Evolutionary conservation across 2,888 invertebrate species (phyloP), one percentile per base, ranked within the genome.

Genomic region (Melanostoma scalare): DNA sequence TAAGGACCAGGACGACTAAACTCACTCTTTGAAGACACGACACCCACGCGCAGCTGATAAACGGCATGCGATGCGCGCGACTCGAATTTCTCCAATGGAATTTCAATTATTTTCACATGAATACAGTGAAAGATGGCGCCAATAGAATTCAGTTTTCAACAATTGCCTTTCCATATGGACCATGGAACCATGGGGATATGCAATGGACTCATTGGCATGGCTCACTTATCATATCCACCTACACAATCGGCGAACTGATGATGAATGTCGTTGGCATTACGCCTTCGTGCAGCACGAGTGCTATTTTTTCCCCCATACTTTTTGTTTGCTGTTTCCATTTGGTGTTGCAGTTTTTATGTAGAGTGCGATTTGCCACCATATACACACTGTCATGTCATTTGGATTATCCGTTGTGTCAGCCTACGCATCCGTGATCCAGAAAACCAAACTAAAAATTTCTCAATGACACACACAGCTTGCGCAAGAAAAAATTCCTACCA

Each of bases 81-180:
- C 50, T 77, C 68, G 46, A 77, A 77, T 82, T 82, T 82, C 82
- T 77, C 82, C 82, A 82, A 82, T 74, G 82, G 82, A 82, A 82
- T 82, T 77, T 73, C 63, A 82, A 82, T 77, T 82, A 82, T 82
- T 77, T 82, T 82, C 81, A 72, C 81, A 76, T 82, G 77, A 53
- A 61, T 48, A n/a, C 40, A 67, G 10, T 53, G 10, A 35, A 65
- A 75, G 67, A 67, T 69, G 77, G 82, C 77, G 77, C 73, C 73
- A 77, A 73, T 73, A 74, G 73, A 69, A 69, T 73, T 3, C 67
- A 67, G 20, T 30, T 71, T 48, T 50, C 61, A 63, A 38, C 33
- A 63, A 58, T 56, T 63, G 77, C 77, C 56, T 78, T 58, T 58
- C 60, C 60, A 68, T 68, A 71, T 71, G 63, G 65, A 52, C 69